Conservation (phyloP, 2,888 invertebrate genomes). For the Cataglyphis livida region DNA sequence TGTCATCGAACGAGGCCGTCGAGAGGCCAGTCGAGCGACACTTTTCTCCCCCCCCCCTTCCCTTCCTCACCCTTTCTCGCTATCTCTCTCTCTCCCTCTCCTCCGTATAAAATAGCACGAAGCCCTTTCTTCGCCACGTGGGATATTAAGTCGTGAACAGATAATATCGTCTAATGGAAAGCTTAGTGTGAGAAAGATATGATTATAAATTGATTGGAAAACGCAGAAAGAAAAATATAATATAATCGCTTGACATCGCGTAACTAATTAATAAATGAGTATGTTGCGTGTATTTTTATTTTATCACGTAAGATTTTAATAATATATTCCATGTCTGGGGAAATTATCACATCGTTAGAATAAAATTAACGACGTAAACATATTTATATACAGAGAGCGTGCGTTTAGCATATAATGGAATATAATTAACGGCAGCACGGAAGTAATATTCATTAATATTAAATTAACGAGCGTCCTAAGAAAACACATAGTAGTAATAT, state of each 20-base stretch:
- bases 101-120: constrained; percentile 45
- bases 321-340: not conserved
- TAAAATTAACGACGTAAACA: constrained; percentile 19
- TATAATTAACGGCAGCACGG: constrained; percentile 31
- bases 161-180: constrained; percentile 65
- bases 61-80: not conserved
- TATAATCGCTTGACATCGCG: too few species aligned
- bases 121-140: constrained; percentile 56
- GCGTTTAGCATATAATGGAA: constrained; percentile 28
- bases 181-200: constrained; percentile 45
- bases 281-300: constrained; percentile 15
- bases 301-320: constrained; percentile 5
- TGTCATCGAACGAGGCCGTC: constrained; percentile 65
- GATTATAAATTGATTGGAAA: not conserved
- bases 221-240: not conserved
- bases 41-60: constrained; percentile 36
- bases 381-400: constrained; percentile 13
- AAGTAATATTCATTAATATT: constrained; percentile 32
- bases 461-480: constrained; percentile 22
- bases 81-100: constrained; percentile 33
- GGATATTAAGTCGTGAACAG: constrained; percentile 71
- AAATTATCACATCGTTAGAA: constrained; percentile 21
- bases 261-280: constrained; percentile 3
- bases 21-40: constrained; percentile 60
- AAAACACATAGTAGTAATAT: not conserved